Evolutionary conservation across 2,797 vertebrate genomes (phyloP).

Genomic region (Oophaga sylvatica): DNA sequence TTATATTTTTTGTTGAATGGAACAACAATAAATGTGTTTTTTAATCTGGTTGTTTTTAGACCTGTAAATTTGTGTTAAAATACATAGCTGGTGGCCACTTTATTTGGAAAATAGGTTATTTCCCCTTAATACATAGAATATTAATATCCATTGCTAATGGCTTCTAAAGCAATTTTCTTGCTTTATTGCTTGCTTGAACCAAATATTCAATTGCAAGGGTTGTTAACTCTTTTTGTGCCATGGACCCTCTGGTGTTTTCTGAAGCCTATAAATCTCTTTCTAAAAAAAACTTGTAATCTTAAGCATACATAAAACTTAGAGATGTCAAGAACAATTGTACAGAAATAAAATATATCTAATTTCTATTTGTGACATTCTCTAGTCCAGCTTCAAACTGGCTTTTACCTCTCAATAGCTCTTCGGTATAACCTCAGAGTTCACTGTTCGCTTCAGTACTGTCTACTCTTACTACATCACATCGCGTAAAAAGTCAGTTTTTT

Average conservation of each 20-base stretch:
- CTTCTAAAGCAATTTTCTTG: conserved; percentile 2
- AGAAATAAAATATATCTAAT: background rate
- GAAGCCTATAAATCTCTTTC: background rate
- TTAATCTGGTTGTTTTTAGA: background rate
- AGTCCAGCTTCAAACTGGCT: background rate
- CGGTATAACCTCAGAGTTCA: background rate
- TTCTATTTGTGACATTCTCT: background rate
- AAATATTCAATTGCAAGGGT: background rate
- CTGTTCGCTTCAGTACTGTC: background rate
- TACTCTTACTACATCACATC: background rate
- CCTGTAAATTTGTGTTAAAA: background rate
- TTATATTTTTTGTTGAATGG: background rate
- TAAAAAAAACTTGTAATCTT: background rate
- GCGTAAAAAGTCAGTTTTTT: background rate
- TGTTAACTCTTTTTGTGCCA: background rate
- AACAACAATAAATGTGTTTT: conserved; percentile 1
- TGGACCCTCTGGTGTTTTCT: background rate
- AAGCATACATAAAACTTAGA: background rate
- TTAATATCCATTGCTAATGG: background rate
- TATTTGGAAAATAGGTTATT: background rate
- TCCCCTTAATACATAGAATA: background rate
- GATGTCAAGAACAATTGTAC: background rate
- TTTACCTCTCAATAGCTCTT: background rate
- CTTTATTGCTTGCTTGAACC: conserved; percentile 3
- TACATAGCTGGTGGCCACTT: background rate